Base-by-base conservation (phyloP, 2,888 invertebrate genomes). In the Drosophila greeni region DNA sequence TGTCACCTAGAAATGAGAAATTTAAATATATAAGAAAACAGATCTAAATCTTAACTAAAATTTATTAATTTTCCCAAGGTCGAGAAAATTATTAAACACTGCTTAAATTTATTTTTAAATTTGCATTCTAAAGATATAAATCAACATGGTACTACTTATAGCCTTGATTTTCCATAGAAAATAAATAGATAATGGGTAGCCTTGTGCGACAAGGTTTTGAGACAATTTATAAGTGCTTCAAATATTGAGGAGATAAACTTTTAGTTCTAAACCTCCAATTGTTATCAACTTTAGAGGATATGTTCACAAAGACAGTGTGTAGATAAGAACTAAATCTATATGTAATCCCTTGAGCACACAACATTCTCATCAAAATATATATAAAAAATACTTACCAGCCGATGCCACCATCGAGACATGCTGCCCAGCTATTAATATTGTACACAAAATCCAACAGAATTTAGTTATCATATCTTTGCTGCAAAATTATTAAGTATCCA, bases 1-100 rank as follows among this genome's bases (percentile, higher is more conserved):
- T 86, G 65, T 85, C 80, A 40, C 72, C 81, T 71, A 45, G 73
- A 72, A 36, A 16, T 11, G 16, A n/a, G 0, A 24, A 58, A 26
- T 42, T 24, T 7, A 18, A 34, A 20, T 34, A 42, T 48, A 24
- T 16, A 11, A 26, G 0, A 7, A 43, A 16, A 29, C 4, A 3
- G 29, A 29, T 29, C 5, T 26, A 12, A 7, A 29, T 0, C 7
- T 24, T 2, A 24, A n/a, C 2, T 6, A 5, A 5, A 24, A 16
- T 26, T 18, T 4, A 18, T 29, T 24, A 3, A 45, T 3, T 29
- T 29, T 45, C 5, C 12, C 45, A 45, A 45, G 45, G 45, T 45
- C 29, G 8, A 1, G 8, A 14, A 18, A 18, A 29, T 18, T 29
- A 29, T 18, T 45, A 18, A 29, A 12, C 3, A 2, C 26, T 16